phyloP scores from a whole-genome alignment of 2,888 invertebrate species.

The Diplolepis rosae region DNA sequence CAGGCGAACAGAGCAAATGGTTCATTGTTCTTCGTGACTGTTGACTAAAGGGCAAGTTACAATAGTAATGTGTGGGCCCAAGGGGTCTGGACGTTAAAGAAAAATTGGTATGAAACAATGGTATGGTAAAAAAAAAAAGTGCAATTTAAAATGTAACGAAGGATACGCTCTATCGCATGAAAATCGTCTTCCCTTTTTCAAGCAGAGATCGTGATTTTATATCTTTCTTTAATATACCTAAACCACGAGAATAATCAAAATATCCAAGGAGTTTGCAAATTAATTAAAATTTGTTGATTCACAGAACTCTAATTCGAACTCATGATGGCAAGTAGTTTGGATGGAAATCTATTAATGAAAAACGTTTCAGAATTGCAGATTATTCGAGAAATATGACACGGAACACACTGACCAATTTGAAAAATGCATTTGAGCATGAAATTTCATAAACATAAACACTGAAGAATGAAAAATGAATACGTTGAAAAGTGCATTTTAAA shows the following conservation, averaged over 20 bases:
- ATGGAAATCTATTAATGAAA: too few relatives aligned
- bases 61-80: neutral
- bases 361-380: too few relatives aligned
- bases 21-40: conserved; percentile 24
- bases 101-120: conserved; percentile 14
- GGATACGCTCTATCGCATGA: neutral
- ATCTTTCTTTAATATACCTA: too few relatives aligned
- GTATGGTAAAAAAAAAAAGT: neutral
- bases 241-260: too few relatives aligned
- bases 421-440: neutral
- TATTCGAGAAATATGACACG: neutral
- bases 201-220: too few relatives aligned
- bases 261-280: too few relatives aligned
- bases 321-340: too few relatives aligned
- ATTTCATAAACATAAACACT: neutral
- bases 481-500: neutral
- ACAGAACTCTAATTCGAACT: too few relatives aligned
- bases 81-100: neutral
- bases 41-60: conserved; percentile 17
- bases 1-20: conserved; percentile 7
- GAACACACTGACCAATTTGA: neutral
- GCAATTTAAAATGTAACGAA: neutral
- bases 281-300: too few relatives aligned
- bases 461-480: conserved; percentile 5
- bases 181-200: neutral